These are phyloP conservation scores for Poeciliopsis retropinna DNA, from an alignment of 2,113 vertebrate species.

Conservation along the genomic window DNA sequence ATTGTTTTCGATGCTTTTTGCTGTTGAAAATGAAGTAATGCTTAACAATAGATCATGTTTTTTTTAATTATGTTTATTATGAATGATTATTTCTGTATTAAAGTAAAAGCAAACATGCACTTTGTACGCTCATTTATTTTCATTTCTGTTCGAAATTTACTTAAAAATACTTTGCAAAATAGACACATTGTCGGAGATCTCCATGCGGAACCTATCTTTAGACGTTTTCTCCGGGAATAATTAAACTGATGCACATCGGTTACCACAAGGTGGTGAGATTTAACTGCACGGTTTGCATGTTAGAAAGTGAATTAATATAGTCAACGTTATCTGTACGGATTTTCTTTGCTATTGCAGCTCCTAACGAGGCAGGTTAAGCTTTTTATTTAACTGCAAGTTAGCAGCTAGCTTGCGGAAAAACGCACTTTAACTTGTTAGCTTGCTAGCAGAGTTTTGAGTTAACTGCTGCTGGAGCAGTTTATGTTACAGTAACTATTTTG, in stretches of 20 bases:
- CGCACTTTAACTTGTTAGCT: neutral
- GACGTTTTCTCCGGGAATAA: constrained; percentile 1
- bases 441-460: neutral
- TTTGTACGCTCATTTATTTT: neutral
- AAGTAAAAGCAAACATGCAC: neutral
- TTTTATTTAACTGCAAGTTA: neutral
- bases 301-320: neutral
- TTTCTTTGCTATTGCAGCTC: neutral
- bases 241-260: constrained; percentile 4
- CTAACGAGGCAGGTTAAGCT: neutral
- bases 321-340: neutral
- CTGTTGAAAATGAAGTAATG: too few species aligned
- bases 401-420: neutral
- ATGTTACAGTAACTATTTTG: neutral
- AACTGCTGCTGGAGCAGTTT: neutral
- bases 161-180: neutral
- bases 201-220: constrained; percentile 43
- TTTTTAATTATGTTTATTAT: too few species aligned
- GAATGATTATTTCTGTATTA: too few species aligned
- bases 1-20: too few species aligned
- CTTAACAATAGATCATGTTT: too few species aligned
- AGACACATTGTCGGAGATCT: too few species aligned
- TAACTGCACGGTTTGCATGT: neutral
- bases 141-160: neutral
- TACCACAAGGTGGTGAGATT: constrained; percentile 15